These are phyloP conservation scores for Cosmia trapezina DNA, from an alignment of 2,888 invertebrate species.

Conservation along the genomic window DNA sequence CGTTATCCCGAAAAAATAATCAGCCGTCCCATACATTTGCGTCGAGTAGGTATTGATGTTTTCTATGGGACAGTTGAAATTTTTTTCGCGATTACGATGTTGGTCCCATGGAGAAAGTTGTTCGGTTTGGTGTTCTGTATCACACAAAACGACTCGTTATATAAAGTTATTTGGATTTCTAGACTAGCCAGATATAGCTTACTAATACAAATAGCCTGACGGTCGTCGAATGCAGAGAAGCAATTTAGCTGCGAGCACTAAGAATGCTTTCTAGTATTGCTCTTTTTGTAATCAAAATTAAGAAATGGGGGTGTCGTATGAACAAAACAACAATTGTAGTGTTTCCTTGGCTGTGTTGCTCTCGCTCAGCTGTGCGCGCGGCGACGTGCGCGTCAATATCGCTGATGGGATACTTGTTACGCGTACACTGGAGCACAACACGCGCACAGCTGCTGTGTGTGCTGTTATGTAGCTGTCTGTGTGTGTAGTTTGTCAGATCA, in stretches of 20 bases:
- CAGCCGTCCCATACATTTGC: no score
- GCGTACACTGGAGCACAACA: conserved; percentile 62
- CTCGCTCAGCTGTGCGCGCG: conserved; percentile 50
- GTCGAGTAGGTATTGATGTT: no score
- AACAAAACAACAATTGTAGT: conserved; percentile 25
- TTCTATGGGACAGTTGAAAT: no score
- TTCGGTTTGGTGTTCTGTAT: no score
- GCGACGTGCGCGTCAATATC: conserved; percentile 76
- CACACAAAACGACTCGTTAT: no score
- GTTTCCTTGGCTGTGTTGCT: conserved; percentile 25
- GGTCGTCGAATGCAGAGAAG: neutral
- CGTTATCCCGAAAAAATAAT: no score
- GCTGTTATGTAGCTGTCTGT: neutral
- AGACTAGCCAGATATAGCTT: neutral
- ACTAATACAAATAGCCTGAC: neutral
- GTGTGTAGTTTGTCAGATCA: no score
- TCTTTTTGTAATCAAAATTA: conserved; percentile 20
- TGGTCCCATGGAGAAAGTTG: no score
- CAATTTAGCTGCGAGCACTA: neutral
- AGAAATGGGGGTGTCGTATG: conserved; percentile 3
- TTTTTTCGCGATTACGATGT: no score
- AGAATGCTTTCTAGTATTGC: neutral
- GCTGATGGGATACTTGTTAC: conserved; percentile 84
- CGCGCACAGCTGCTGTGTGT: neutral
- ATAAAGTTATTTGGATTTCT: neutral